Evolutionary conservation across 2,888 invertebrate species (phyloP), one percentile per base, ranked within the genome.

Genomic region (Parnassius orleans): DNA sequence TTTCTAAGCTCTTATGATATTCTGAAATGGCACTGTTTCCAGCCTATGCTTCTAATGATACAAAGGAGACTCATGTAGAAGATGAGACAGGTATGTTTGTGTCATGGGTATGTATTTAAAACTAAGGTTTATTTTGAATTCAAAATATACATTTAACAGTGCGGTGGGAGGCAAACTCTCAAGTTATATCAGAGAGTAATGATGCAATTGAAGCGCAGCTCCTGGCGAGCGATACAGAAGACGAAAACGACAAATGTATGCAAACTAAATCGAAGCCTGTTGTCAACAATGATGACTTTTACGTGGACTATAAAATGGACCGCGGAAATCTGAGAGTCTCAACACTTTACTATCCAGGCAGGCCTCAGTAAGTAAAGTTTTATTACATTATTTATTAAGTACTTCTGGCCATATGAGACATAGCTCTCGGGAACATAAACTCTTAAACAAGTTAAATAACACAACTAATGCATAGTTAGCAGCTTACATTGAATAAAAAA

Each of bases 271-370:
- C 54, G 64, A 47, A 63, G 12, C 53, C 57, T 9, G 46, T 46
- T 3, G 41, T 15, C 7, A 51, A n/a, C 10, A 63, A 48, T 83
- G 74, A 68, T 12, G 91, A 93, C 66, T 95, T 90, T 77, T 94
- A 94, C 71, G 78, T 92, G 54, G 95, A 95, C 72, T 92, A 89
- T 69, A 86, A 83, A 53, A 79, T 90, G 55, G 94, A 93, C 52
- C 84, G 79, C 57, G 93, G 92, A 57, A 94, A 94, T 77, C 83
- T 93, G 53, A 85, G 84, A 1, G 93, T 95, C 2, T 83, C 91
- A 46, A 95, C 94, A 0, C 88, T 96, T 12, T 93, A 94, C 66
- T 92, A 93, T 60, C 94, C 95, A 2, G 93, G 93, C 0, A 92
- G 94, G 59, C 94, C 95, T 1, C 90, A 87, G 83, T 96, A 90